phyloP scores from a whole-genome alignment of 2,888 invertebrate species.

The Brenthis ino region DNA sequence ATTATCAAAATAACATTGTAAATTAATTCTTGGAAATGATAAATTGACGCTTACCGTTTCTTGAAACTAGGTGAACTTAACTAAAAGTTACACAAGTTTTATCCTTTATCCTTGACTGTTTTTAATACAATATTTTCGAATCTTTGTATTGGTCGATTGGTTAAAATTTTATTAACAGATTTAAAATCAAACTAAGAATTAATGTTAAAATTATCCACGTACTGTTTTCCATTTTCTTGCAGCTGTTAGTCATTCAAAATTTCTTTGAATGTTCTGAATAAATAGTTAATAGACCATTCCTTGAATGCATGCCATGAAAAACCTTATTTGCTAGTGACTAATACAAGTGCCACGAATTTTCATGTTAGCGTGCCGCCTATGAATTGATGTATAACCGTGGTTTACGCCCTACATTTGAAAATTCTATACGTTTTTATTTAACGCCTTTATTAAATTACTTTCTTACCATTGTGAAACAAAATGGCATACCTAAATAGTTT shows the following conservation, averaged over 20 bases:
- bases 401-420: slow-evolving; percentile 14
- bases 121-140: no score
- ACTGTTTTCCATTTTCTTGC: background rate
- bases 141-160: no score
- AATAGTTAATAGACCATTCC: slow-evolving; percentile 4
- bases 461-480: background rate
- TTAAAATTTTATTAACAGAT: no score
- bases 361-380: slow-evolving; percentile 10
- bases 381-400: slow-evolving; percentile 13
- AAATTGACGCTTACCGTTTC: background rate
- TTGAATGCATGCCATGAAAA: slow-evolving; percentile 16
- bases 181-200: no score
- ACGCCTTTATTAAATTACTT: slow-evolving; percentile 5
- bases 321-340: slow-evolving; percentile 19
- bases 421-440: slow-evolving; percentile 3
- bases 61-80: background rate
- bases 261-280: slow-evolving; percentile 1
- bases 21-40: background rate
- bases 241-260: background rate
- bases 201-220: background rate
- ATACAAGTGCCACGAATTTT: slow-evolving; percentile 15
- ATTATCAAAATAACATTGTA: background rate
- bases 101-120: no score
- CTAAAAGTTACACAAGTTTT: no score
- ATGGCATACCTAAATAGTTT: no score